A percentile compares a stretch with the other conserved stretches of the same genome.
Conservation (phyloP, 2,888 invertebrate species). For the Ceraclea dissimilis region DNA sequence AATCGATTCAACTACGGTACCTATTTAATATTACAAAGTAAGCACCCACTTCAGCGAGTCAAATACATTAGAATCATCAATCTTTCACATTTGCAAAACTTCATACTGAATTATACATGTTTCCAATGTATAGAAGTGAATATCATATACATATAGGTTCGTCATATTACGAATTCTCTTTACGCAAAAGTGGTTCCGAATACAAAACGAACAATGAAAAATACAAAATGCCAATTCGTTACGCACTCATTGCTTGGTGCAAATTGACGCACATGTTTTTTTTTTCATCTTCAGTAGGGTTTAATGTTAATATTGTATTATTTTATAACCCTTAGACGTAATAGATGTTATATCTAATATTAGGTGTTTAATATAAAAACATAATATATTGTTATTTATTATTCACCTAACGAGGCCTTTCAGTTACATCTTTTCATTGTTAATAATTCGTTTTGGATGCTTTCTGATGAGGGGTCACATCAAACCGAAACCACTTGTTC, state of each 20-base stretch:
- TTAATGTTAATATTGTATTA: neutral
- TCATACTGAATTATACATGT: too few species aligned
- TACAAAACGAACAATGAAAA: neutral
- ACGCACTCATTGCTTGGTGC: neutral
- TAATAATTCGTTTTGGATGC: neutral
- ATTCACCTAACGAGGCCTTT: neutral
- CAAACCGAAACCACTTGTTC: neutral
- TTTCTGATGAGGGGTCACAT: neutral
- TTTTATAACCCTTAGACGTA: too few species aligned
- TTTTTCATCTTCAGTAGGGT: neutral
- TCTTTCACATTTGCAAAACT: too few species aligned
- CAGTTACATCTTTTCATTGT: neutral
- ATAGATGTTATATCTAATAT: too few species aligned
- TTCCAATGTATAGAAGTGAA: too few species aligned
- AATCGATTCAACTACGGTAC: neutral
- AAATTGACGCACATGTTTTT: conserved; percentile 2
- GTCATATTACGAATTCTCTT: too few species aligned
- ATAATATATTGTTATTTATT: too few species aligned
- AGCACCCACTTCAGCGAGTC: neutral
- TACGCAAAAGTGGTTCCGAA: too few species aligned
- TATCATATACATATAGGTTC: too few species aligned
- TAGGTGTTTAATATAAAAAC: too few species aligned
- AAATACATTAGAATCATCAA: neutral
- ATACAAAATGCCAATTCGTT: neutral
- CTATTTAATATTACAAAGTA: neutral